Evolutionary conservation across 2,797 vertebrate species (phyloP).

Genomic region (Champsocephalus esox): DNA sequence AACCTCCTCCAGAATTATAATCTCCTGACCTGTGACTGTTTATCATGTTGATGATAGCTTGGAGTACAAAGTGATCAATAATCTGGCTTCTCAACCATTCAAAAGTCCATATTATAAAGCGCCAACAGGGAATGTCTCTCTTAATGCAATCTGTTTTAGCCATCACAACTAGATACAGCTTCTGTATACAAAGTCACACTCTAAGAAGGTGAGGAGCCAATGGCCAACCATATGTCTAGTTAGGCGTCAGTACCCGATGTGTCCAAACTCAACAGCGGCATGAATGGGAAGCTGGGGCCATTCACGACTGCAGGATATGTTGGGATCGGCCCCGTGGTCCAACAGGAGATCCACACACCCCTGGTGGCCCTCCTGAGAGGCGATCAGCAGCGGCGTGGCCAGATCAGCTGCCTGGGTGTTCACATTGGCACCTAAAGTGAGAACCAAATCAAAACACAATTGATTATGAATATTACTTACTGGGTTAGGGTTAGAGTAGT

Average conservation of each 20-base stretch:
- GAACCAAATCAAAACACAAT: constrained; percentile 20
- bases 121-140: neutral
- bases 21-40: too few species aligned
- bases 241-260: constrained; percentile 80
- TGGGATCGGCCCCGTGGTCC: constrained; percentile 87
- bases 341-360: constrained; percentile 89
- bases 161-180: neutral
- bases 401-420: constrained; percentile 91
- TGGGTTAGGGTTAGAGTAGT: too few species aligned
- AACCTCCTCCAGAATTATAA: too few species aligned
- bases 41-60: too few species aligned
- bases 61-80: too few species aligned
- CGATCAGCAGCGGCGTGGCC: constrained; percentile 93
- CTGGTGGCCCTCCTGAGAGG: constrained; percentile 93
- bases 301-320: constrained; percentile 89
- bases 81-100: too few species aligned
- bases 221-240: neutral
- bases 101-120: too few species aligned
- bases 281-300: constrained; percentile 94
- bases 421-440: constrained; percentile 86
- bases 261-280: constrained; percentile 92
- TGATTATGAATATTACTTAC: neutral
- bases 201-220: neutral
- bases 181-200: too few species aligned
- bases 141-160: neutral